phyloP scores from a whole-genome alignment of 2,888 invertebrate species.

The Tiliacea citrago region DNA sequence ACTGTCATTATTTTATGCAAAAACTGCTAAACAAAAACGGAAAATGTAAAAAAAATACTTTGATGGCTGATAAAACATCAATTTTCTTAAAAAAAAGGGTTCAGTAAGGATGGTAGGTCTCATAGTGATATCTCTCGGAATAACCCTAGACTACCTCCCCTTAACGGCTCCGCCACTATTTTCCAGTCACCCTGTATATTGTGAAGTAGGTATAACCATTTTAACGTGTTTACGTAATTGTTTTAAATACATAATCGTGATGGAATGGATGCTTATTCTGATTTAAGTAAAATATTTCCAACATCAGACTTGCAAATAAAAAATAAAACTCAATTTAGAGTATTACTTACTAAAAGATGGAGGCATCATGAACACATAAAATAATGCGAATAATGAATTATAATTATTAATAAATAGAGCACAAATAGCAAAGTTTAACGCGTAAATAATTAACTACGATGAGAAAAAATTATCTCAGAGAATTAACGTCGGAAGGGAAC shows the following conservation, averaged over 20 bases:
- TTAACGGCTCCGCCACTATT: too few species aligned
- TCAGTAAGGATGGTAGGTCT: too few species aligned
- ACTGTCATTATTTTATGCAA: too few species aligned
- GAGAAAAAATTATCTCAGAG: slow-evolving; percentile 31
- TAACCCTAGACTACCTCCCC: too few species aligned
- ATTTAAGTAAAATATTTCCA: slow-evolving; percentile 7
- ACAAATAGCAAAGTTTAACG: slow-evolving; percentile 51
- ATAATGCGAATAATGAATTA: slow-evolving; percentile 44
- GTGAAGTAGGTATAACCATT: background rate
- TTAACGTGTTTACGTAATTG: too few species aligned
- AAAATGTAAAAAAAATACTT: too few species aligned
- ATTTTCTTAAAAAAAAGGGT: too few species aligned
- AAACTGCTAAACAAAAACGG: too few species aligned
- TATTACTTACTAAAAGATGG: background rate
- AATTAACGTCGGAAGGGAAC: slow-evolving; percentile 19
- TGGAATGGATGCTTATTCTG: too few species aligned
- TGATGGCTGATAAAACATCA: too few species aligned
- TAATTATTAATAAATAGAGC: slow-evolving; percentile 26
- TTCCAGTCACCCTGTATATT: too few species aligned
- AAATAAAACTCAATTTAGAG: background rate
- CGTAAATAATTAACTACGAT: slow-evolving; percentile 53
- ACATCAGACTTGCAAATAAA: background rate
- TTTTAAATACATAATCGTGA: background rate
- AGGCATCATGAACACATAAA: background rate
- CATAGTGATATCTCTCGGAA: too few species aligned